Percentiles rank a stretch among this genome's conserved stretches.
phyloP scores from a whole-genome alignment of 2,113 vertebrate genomes.

The Takifugu bimaculatus region DNA sequence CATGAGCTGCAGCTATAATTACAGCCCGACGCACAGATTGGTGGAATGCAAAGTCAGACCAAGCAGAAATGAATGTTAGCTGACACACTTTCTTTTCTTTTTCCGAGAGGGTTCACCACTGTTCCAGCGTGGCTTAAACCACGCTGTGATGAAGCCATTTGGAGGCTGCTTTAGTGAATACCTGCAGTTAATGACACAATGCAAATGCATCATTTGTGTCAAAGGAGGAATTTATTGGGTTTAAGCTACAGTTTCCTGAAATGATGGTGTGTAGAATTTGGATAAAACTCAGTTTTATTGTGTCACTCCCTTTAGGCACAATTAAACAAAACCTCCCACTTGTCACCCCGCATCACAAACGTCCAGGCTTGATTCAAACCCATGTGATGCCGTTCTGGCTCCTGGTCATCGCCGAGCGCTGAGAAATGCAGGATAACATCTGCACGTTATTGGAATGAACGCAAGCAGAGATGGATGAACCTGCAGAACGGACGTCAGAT shows the following conservation, averaged over 20 bases:
- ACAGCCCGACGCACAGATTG: background rate
- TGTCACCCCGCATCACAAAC: constrained; percentile 3
- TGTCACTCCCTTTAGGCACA: constrained; percentile 16
- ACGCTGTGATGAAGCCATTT: too few relatives aligned
- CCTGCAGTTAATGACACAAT: too few relatives aligned
- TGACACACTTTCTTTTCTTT: constrained; percentile 2
- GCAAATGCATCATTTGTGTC: too few relatives aligned
- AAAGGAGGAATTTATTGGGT: too few relatives aligned
- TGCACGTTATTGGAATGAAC: too few relatives aligned
- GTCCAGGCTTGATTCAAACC: background rate
- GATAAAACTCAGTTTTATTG: background rate
- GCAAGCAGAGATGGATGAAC: too few relatives aligned
- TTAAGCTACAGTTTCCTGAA: background rate
- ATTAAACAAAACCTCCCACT: constrained; percentile 13
- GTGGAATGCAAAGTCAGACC: background rate
- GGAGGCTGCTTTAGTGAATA: too few relatives aligned
- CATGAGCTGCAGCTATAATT: background rate
- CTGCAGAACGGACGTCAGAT: background rate
- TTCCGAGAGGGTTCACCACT: too few relatives aligned
- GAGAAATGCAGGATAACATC: too few relatives aligned
- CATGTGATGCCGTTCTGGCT: background rate
- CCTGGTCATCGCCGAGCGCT: background rate
- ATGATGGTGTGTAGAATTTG: background rate
- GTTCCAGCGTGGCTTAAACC: too few relatives aligned
- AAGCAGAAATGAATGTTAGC: constrained; percentile 7